A percentile compares a stretch with the other conserved stretches of the same genome.
phyloP scores from a whole-genome alignment of 2,888 invertebrate species.

The Rhamphomyia laevipes region DNA sequence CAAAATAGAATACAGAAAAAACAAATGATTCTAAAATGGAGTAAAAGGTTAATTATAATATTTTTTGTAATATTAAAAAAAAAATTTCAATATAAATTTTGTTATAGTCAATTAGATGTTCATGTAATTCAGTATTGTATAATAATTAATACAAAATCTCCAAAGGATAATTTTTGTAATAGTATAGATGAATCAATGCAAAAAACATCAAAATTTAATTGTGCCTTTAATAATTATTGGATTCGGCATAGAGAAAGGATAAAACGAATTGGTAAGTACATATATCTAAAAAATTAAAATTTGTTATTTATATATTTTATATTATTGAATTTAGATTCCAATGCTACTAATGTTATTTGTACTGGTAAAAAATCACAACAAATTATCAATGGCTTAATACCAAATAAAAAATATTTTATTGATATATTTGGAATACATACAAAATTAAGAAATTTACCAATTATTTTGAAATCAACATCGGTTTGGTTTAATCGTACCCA shows the following conservation, averaged over 20 bases:
- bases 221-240: conserved; percentile 22
- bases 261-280: conserved; percentile 24
- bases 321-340: conserved; percentile 12
- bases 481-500: conserved; percentile 35
- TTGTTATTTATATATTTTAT: neutral
- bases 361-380: conserved; percentile 33
- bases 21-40: conserved; percentile 37
- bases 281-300: neutral
- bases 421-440: conserved; percentile 36
- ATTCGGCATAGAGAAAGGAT: conserved; percentile 25
- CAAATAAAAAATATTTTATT: conserved; percentile 31
- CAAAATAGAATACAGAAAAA: conserved; percentile 36
- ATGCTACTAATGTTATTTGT: conserved; percentile 28
- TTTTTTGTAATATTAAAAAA: neutral
- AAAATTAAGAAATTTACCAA: conserved; percentile 30
- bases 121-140: conserved; percentile 37
- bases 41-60: conserved; percentile 24
- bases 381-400: conserved; percentile 26
- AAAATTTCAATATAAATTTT: no score
- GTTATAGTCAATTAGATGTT: conserved; percentile 31
- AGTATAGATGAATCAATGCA: conserved; percentile 23
- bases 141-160: conserved; percentile 24
- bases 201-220: conserved; percentile 11
- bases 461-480: conserved; percentile 26
- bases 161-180: conserved; percentile 24